Base-by-base conservation (phyloP, 2,797 vertebrate species). In the Otolemur crassicaudatus region DNA sequence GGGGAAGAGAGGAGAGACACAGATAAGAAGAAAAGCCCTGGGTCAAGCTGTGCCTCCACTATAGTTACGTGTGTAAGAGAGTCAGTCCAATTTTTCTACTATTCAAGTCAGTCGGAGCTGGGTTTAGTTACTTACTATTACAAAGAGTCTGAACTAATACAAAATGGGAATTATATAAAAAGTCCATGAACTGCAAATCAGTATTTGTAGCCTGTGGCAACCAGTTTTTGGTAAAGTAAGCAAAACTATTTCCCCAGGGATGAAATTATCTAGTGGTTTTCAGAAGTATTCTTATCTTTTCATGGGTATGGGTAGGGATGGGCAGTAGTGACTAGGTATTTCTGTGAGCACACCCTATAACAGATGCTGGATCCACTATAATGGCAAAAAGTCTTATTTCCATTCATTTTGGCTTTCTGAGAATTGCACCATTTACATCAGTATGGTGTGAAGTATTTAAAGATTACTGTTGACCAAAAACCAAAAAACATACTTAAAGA, bases 351-450 rank as follows among this genome's bases (percentile, higher is more conserved):
- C 29, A 87, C 4, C 4, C 60, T 67, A 56, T 40, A 27, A 89
- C 27, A 61, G 76, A 87, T 34, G 40, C 23, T 65, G 27, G 22
- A 72, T 60, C 27, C 9, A 63, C 31, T 43, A 25, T 5, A 77
- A 67, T 13, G 53, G n/a, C 23, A 40, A 53, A 90, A 76, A 87
- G 34, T 27, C 27, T 5, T 29, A 85, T 7, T 76, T 93, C 34
- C 61, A 63, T 56, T 94, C 80, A 88, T 25, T 92, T 87, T 75
- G 37, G 69, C n/a, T 80, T 94, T 80, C 22, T 43, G 37, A 95
- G 65, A 87, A 65, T 27, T 67, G 53, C 10, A 37, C 85, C 31
- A 77, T 37, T 93, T 34, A 2, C 34, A 80, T 63, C 40, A 69
- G 56, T 67, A 77, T 31, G 16, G 27, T 72, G 40, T 20, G 11